phyloP scores from a whole-genome alignment of 2,797 vertebrate species.

The Falco rusticolus region DNA sequence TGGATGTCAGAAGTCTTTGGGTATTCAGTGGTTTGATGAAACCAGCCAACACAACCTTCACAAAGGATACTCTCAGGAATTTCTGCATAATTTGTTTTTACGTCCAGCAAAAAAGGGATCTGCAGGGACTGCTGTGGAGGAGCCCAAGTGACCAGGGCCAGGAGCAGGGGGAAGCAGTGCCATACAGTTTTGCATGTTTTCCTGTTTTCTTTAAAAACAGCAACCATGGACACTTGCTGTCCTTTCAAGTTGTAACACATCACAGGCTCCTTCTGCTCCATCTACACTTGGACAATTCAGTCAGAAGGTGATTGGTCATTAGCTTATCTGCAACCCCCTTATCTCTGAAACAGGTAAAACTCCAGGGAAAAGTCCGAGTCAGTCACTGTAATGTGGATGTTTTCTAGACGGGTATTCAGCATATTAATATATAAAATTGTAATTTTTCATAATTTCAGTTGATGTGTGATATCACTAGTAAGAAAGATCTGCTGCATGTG shows the following conservation, averaged over 20 bases:
- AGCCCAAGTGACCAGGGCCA: background rate
- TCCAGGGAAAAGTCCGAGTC: background rate
- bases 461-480: background rate
- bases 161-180: background rate
- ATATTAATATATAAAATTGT: background rate
- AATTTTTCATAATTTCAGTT: background rate
- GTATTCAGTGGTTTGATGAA: background rate
- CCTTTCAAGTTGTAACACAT: background rate
- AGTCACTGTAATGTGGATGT: background rate
- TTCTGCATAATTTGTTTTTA: background rate
- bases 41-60: background rate
- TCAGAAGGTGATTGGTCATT: background rate
- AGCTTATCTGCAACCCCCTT: background rate
- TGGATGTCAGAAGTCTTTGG: background rate
- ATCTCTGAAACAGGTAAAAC: background rate
- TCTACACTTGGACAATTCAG: background rate
- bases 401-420: background rate
- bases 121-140: background rate
- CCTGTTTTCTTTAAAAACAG: background rate
- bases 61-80: background rate
- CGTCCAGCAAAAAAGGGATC: background rate
- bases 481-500: background rate
- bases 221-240: accelerated
- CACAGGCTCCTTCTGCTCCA: background rate
- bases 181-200: background rate